Base-by-base conservation (phyloP, 2,888 invertebrate genomes). In the Acheta domesticus region DNA sequence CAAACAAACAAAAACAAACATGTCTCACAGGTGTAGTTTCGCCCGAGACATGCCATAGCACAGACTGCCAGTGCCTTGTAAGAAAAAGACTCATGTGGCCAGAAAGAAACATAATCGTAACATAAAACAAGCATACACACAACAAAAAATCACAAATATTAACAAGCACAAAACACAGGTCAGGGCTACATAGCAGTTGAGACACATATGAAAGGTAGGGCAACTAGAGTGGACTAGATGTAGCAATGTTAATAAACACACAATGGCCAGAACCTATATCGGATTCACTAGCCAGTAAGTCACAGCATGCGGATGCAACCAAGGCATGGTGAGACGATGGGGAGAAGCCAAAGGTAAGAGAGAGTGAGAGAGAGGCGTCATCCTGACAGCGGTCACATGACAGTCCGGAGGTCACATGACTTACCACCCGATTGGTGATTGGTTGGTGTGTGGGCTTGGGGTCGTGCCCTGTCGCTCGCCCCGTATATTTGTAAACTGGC, bases 371-470 rank as follows among this genome's bases (percentile, higher is more conserved):
- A 79, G 73, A 84, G 84, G 85, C 36, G 36, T n/a, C 76, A 23
- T 48, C 36, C 36, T 83, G 85, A 84, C 84, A 85, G 86, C 85
- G 86, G 86, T 86, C 86, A 87, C 86, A 86, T 86, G 86, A 86
- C 86, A 86, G 81, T 86, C 85, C 85, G 86, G 83, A 84, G 85
- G 86, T 87, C 86, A 86, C 84, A 86, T 87, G 87, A 86, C 87
- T 87, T 87, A 87, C 87, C 87, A 86, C 87, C 87, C 84, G 87
- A 85, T 85, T 87, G 87, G 86, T 87, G 87, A 87, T 84, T 86
- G 85, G 86, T 85, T 84, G 86, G 82, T 79, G 81, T 81, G 82
- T 81, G 80, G 79, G 79, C 79, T 79, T 80, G 82, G 80, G 81
- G 81, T 77, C 82, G 82, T 79, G 81, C 81, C 78, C 82, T 81